Conservation (phyloP, 2,888 invertebrate genomes). For the Xylota sylvarum region DNA sequence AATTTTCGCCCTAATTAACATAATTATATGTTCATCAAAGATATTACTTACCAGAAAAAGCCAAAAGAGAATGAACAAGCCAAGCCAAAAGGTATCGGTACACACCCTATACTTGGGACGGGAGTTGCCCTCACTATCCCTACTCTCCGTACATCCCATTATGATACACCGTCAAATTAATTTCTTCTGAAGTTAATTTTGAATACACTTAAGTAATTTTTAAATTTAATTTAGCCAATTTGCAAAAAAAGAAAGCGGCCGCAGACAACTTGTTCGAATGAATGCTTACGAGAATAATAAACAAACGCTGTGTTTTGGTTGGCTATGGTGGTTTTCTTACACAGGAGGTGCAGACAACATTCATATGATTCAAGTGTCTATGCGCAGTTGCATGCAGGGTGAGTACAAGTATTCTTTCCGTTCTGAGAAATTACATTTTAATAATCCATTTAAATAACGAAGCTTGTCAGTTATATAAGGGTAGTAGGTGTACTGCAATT, state of each 20-base stretch:
- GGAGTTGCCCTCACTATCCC: slow-evolving; percentile 85
- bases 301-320: slow-evolving; percentile 62
- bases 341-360: not conserved
- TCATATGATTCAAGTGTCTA: not conserved
- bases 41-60: slow-evolving; percentile 90
- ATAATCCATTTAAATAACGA: too few species aligned
- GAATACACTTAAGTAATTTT: slow-evolving; percentile 16
- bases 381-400: not conserved
- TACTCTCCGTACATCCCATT: slow-evolving; percentile 90
- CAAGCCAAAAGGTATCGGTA: slow-evolving; percentile 93
- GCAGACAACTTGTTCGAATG: slow-evolving; percentile 15
- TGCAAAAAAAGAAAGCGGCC: slow-evolving; percentile 11
- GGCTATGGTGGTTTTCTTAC: not conserved
- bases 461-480: not conserved
- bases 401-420: too few species aligned
- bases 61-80: slow-evolving; percentile 92
- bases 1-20: slow-evolving; percentile 33
- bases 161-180: slow-evolving; percentile 45
- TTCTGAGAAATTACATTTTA: too few species aligned
- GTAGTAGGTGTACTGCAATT: not conserved
- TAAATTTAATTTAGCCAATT: not conserved
- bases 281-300: slow-evolving; percentile 28
- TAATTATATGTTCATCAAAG: not conserved
- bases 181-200: slow-evolving; percentile 2
- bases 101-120: slow-evolving; percentile 90